These are phyloP conservation scores for Coregonus clupeaformis DNA, from an alignment of 2,113 vertebrate species.

Conservation along the genomic window DNA sequence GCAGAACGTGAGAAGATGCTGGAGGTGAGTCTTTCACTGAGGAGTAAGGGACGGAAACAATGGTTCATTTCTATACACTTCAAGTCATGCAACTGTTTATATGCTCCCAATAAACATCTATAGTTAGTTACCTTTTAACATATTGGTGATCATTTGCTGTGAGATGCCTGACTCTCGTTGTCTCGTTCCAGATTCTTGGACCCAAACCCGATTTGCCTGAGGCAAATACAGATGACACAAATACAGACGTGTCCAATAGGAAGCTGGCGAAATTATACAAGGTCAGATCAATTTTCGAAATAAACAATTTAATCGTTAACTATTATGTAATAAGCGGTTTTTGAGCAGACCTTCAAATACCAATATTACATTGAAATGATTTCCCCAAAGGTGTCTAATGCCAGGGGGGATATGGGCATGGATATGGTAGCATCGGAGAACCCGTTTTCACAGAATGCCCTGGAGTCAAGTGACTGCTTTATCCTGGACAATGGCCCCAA, in stretches of 20 bases:
- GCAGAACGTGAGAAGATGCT: slow-evolving; percentile 76
- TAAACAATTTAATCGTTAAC: no score
- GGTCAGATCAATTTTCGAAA: slow-evolving; percentile 41
- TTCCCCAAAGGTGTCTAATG: slow-evolving; percentile 78
- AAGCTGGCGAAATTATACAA: slow-evolving; percentile 83
- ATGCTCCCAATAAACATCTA: no score
- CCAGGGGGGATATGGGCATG: slow-evolving; percentile 70
- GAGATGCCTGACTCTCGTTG: background rate
- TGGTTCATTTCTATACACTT: no score
- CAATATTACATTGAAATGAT: background rate
- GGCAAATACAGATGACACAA: slow-evolving; percentile 58
- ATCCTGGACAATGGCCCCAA: slow-evolving; percentile 51
- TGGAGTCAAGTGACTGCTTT: slow-evolving; percentile 82
- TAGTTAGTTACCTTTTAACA: no score
- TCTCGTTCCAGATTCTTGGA: slow-evolving; percentile 75
- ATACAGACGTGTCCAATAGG: slow-evolving; percentile 74
- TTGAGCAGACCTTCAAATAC: background rate
- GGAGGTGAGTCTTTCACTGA: slow-evolving; percentile 63
- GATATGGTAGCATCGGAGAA: slow-evolving; percentile 80
- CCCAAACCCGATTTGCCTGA: slow-evolving; percentile 76
- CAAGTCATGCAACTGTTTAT: no score
- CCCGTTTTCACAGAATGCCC: slow-evolving; percentile 80
- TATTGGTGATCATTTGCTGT: no score
- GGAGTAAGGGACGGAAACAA: no score
- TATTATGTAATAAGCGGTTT: no score